Evolutionary conservation across 53 echinoderm and acorn worm species (phyloP), one percentile per base, ranked within the genome.

Genomic region (Henricia sp.): DNA sequence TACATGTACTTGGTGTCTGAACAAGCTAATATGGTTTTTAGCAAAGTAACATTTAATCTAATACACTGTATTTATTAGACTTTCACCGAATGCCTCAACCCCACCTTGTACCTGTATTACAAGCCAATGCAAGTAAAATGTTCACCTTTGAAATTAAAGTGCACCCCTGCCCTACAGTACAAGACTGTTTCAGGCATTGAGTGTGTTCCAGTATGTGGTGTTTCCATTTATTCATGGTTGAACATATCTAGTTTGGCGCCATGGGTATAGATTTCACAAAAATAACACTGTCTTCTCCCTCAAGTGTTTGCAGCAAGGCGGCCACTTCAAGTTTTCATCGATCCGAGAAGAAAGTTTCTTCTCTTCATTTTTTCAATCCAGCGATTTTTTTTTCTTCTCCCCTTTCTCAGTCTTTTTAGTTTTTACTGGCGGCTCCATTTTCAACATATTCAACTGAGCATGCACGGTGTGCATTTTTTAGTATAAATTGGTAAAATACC

Each of bases 251-350:
- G 59, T 59, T 46, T 48, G 80, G 80, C 80, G 80, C 80, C 80
- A 64, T 0, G 6, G 23, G 80, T 80, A 80, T 80, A 30, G 80
- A 80, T 80, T 80, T 80, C 80, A 80, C 64, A 80, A 80, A 63
- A 80, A 80, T 29, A 80, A 80, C 80, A 80, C 36, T 21, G 80
- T 80, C 64, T 80, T 10, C 64, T 29, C 33, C 80, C 6, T 62
- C 32, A 21, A 80, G 80, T 80, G 80, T 62, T 48, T 19, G 64
- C n/a, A n/a, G 30, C 33, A 80, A 64, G 50, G 50, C 63, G 64
- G 17, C 44, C 33, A 42, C 80, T 80, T 14, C 32, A 64, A 12
- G 27, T 10, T 64, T 46, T 50, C 13, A 6, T 19, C 28, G 38
- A 56, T 52, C 50, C 80, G 80, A 63, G 46, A 62, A 63, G 64